These are phyloP conservation scores for Porphyrio hochstetteri DNA, from an alignment of 2,113 vertebrate genomes.

Conservation along the genomic window DNA sequence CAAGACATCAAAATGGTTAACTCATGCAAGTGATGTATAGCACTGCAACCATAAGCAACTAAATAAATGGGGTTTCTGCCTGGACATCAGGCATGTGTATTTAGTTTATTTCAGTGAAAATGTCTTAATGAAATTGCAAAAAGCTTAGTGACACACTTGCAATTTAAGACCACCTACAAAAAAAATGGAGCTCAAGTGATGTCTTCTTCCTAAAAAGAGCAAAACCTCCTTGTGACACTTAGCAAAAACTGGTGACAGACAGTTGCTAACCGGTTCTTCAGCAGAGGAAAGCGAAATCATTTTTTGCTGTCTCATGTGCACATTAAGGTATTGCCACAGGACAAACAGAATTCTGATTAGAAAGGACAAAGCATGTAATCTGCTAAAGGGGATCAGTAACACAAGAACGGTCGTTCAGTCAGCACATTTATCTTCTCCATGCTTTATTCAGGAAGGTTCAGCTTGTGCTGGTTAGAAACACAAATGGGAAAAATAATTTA, in stretches of 20 bases:
- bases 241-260: not conserved
- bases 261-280: not conserved
- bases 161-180: not conserved
- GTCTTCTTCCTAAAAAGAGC: not conserved
- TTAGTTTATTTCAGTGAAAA: not conserved
- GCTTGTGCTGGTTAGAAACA: constrained; percentile 11
- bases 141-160: not conserved
- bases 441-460: constrained; percentile 66
- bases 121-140: not conserved
- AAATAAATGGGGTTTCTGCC: not conserved
- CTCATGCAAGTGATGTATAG: not conserved
- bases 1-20: constrained; percentile 18
- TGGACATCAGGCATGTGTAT: not conserved
- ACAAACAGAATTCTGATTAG: constrained; percentile 55
- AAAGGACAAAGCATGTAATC: constrained; percentile 49
- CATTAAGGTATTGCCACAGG: constrained; percentile 29
- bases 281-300: not conserved
- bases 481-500: not conserved
- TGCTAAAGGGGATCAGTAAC: constrained; percentile 57
- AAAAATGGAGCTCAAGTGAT: not conserved
- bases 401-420: not conserved
- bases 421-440: constrained; percentile 57
- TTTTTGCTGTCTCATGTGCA: constrained; percentile 23
- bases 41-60: not conserved
- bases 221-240: not conserved